Evolutionary conservation across 2,113 vertebrate genomes (phyloP).

Genomic region (Eupsittula cactorum): DNA sequence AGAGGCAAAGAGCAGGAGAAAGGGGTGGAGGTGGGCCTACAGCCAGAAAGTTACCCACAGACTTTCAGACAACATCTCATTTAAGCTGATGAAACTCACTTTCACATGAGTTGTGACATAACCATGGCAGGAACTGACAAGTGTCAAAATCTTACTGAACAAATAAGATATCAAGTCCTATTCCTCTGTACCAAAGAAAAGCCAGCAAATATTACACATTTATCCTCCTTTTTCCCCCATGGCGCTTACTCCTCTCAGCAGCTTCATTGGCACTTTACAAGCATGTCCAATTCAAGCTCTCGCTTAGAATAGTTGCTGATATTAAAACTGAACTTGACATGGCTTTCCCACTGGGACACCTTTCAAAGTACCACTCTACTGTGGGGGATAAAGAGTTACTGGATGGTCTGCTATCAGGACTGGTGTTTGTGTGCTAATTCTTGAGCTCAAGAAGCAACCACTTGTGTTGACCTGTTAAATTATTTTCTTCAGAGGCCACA

Average conservation of each 20-base stretch:
- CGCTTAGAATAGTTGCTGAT: neutral
- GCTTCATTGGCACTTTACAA: neutral
- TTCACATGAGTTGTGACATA: conserved; percentile 53
- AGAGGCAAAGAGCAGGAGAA: neutral
- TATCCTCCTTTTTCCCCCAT: neutral
- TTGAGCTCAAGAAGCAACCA: neutral
- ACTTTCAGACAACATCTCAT: conserved; percentile 21
- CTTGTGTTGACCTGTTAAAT: neutral
- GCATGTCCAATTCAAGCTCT: neutral
- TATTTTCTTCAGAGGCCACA: neutral
- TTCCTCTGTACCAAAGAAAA: neutral
- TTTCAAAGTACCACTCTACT: neutral
- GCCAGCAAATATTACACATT: conserved; percentile 33
- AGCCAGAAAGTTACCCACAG: conserved; percentile 46
- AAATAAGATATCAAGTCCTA: conserved; percentile 28
- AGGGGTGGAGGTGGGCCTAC: neutral
- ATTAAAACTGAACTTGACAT: neutral
- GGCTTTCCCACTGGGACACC: neutral
- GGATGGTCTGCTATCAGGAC: neutral
- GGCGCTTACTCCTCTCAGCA: neutral
- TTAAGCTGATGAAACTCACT: conserved; percentile 48
- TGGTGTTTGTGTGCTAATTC: neutral
- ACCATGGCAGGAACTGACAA: conserved; percentile 46
- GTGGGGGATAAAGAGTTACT: neutral
- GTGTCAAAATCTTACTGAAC: conserved; percentile 57